Conservation (phyloP, 2,797 vertebrate species). For the Aulostomus chinensis region DNA sequence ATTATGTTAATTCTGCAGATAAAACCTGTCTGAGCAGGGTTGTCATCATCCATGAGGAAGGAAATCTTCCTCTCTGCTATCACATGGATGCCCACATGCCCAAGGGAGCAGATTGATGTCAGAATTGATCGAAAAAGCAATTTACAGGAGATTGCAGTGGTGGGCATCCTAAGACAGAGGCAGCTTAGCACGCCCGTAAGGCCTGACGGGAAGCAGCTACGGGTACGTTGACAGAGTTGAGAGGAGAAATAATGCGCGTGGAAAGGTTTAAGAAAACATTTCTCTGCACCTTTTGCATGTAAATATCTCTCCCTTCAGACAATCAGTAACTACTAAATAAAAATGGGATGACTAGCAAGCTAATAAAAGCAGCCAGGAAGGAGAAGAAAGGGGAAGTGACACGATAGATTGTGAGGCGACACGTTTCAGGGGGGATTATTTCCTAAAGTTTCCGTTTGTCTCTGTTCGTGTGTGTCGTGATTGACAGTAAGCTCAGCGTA, state of each 20-base stretch:
- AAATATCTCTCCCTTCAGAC: background rate
- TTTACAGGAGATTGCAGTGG: constrained; percentile 62
- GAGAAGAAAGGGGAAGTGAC: background rate
- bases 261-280: too few species aligned
- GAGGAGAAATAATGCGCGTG: too few species aligned
- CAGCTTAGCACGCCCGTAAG: constrained; percentile 23
- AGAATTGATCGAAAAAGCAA: constrained; percentile 74
- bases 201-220: constrained; percentile 11
- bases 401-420: constrained; percentile 1
- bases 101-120: constrained; percentile 68
- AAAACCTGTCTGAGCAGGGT: constrained; percentile 64
- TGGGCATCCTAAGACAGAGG: constrained; percentile 38
- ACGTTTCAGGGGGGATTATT: constrained; percentile 13
- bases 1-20: constrained; percentile 76
- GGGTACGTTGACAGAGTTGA: constrained; percentile 4
- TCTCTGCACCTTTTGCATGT: too few species aligned
- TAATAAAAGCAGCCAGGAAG: background rate
- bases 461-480: constrained; percentile 1
- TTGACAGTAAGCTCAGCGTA: constrained; percentile 7
- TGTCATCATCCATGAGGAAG: constrained; percentile 71
- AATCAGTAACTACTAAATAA: background rate
- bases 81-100: constrained; percentile 59
- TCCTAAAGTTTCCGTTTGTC: too few species aligned
- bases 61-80: constrained; percentile 58
- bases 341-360: background rate